Conservation (phyloP, 2,888 invertebrate species). For the Drosophila hamatofila region DNA sequence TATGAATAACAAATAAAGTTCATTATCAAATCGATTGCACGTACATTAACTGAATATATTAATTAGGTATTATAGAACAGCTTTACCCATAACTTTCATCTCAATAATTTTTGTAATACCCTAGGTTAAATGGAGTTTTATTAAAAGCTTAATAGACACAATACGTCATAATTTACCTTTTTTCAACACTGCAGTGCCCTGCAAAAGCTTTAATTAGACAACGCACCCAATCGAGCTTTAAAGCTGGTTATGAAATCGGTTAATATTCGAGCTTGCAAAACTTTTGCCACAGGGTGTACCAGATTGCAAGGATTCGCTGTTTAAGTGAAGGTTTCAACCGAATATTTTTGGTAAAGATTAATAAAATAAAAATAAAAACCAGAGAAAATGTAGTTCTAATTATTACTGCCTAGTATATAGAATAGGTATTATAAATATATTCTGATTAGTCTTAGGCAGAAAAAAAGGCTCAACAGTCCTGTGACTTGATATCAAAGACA, state of each 20-base stretch:
- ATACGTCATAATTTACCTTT: fast-evolving
- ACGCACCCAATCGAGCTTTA: neutral
- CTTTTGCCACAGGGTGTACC: constrained; percentile 33
- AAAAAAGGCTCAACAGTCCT: too few relatives aligned
- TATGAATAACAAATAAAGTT: neutral
- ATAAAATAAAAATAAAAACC: too few relatives aligned
- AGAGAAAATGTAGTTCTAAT: too few relatives aligned
- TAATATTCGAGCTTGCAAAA: neutral
- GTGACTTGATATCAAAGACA: too few relatives aligned
- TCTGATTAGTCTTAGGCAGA: too few relatives aligned
- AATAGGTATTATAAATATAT: too few relatives aligned
- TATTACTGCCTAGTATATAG: too few relatives aligned
- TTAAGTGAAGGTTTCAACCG: constrained; percentile 28
- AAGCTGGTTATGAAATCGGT: constrained; percentile 30
- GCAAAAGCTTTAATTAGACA: neutral
- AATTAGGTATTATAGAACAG: too few relatives aligned
- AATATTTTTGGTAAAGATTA: neutral
- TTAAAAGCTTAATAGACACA: neutral
- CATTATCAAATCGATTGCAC: neutral
- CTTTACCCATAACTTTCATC: neutral
- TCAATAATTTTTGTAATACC: neutral
- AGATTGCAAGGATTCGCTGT: neutral
- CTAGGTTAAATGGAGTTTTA: neutral
- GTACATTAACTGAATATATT: neutral
- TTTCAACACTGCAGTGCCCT: too few relatives aligned